Percentiles rank a stretch among this genome's conserved stretches.
Evolutionary conservation across 2,797 vertebrate genomes (phyloP).

Genomic region (Sebastes taczanowskii): DNA sequence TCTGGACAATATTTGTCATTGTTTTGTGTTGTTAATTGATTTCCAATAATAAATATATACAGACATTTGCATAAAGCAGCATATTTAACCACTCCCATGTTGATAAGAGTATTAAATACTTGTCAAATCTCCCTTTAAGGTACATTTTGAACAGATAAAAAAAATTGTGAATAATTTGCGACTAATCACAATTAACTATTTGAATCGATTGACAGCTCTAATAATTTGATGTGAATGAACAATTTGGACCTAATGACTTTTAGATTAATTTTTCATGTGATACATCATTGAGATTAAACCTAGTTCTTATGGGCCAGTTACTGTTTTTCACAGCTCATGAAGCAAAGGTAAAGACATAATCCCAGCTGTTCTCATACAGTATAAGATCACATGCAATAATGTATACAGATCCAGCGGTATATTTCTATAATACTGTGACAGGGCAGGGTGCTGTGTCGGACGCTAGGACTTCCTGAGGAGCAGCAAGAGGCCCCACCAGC

Average conservation of each 20-base stretch:
- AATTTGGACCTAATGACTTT: not conserved
- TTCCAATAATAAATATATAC: no score
- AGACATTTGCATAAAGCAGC: no score
- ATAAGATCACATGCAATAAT: not conserved
- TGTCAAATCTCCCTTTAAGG: no score
- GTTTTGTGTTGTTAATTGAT: no score
- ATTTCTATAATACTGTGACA: conserved; percentile 56
- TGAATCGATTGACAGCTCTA: not conserved
- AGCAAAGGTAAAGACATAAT: not conserved
- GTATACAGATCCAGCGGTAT: not conserved
- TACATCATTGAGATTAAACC: not conserved
- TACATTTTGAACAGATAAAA: no score
- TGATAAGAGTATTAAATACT: no score
- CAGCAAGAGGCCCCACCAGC: conserved; percentile 44
- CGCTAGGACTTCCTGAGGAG: conserved; percentile 86
- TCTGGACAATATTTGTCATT: no score
- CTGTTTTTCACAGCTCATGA: not conserved
- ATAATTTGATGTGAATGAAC: not conserved
- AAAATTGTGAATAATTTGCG: no score
- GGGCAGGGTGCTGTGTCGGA: conserved; percentile 86
- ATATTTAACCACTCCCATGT: no score
- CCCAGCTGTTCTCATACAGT: not conserved
- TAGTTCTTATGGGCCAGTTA: not conserved
- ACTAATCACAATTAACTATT: no score
- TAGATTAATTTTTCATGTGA: not conserved